phyloP scores from a whole-genome alignment of 2,113 vertebrate genomes.

The Pantherophis guttatus region DNA sequence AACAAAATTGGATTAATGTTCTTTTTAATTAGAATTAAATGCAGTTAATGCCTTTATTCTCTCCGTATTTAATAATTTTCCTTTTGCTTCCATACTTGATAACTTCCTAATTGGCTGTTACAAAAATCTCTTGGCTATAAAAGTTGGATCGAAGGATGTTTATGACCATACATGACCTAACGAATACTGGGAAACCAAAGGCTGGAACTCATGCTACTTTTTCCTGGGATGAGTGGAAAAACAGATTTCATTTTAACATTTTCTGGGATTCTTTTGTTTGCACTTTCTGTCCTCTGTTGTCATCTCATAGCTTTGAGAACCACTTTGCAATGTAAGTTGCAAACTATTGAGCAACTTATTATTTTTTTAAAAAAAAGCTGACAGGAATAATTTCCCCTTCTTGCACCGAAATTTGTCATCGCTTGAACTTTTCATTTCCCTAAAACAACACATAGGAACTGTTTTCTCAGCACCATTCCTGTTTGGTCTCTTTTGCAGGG shows the following conservation, averaged over 20 bases:
- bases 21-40: background rate
- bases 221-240: background rate
- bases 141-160: background rate
- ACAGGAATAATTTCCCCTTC: slow-evolving; percentile 4
- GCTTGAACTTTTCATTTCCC: slow-evolving; percentile 3
- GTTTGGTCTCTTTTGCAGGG: background rate
- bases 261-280: background rate
- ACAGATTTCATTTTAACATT: background rate
- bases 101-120: background rate
- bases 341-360: background rate
- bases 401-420: background rate
- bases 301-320: background rate
- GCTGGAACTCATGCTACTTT: background rate
- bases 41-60: background rate
- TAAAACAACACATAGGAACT: background rate
- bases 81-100: background rate
- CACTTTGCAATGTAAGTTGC: background rate
- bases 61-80: background rate
- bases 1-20: background rate
- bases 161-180: background rate
- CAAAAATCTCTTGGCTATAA: background rate
- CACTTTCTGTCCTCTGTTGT: background rate
- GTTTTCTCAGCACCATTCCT: background rate
- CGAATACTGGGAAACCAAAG: background rate
- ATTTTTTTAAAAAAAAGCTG: background rate